Percentiles rank a stretch among this genome's conserved stretches.
phyloP scores from a whole-genome alignment of 1,140 invertebrate genomes.

The Leptoteleia sp. region DNA sequence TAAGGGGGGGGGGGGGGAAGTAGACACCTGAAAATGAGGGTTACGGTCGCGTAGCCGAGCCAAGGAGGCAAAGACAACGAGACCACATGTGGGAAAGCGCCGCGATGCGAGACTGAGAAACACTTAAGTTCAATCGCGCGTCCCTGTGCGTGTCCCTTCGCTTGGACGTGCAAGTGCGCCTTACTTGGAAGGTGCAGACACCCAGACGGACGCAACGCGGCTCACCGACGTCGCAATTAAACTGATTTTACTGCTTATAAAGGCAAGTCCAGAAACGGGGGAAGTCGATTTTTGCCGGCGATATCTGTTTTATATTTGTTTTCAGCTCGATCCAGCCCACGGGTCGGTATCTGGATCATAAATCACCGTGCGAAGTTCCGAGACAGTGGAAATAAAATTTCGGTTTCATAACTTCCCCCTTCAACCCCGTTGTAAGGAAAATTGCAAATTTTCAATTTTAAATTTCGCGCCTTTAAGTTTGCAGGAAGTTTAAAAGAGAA shows the following conservation, averaged over 20 bases:
- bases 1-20: constrained; percentile 37
- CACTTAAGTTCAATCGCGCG: constrained; percentile 74
- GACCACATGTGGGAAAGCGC: constrained; percentile 78
- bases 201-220: constrained; percentile 7
- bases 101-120: constrained; percentile 81
- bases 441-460: neutral
- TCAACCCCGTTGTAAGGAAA: too few relatives aligned
- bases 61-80: constrained; percentile 62
- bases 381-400: too few relatives aligned
- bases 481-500: neutral
- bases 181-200: constrained; percentile 9
- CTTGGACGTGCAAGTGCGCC: constrained; percentile 16
- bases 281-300: constrained; percentile 8
- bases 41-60: constrained; percentile 50
- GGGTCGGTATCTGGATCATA: constrained; percentile 27
- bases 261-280: neutral
- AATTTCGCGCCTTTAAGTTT: constrained; percentile 11
- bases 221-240: constrained; percentile 42
- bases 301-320: constrained; percentile 27
- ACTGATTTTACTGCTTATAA: constrained; percentile 46
- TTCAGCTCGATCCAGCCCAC: too few relatives aligned
- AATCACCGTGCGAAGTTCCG: constrained; percentile 22
- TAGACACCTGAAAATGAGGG: constrained; percentile 60
- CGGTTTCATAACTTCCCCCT: too few relatives aligned
- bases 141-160: constrained; percentile 24